Percentiles rank a stretch among this genome's conserved stretches.
Conservation (phyloP, 1,140 invertebrate species). For the Micrasema longulum region DNA sequence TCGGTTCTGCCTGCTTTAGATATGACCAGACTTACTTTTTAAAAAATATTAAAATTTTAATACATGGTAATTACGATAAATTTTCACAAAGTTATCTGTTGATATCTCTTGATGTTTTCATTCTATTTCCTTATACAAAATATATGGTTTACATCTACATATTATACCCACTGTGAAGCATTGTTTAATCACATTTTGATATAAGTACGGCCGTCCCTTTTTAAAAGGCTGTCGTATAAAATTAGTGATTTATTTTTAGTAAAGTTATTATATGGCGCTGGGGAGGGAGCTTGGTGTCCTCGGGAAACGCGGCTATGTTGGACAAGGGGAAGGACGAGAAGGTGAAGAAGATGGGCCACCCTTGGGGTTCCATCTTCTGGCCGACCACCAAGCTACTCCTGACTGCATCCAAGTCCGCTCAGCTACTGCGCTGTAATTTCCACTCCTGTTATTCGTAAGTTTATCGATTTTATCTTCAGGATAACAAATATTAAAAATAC, state of each 20-base stretch:
- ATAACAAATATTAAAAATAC: too few relatives aligned
- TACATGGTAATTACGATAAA: too few relatives aligned
- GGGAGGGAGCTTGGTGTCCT: slow-evolving; percentile 43
- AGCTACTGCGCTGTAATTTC: slow-evolving; percentile 42
- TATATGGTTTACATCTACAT: background rate
- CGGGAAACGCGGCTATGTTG: slow-evolving; percentile 4
- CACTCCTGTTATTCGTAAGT: slow-evolving; percentile 35
- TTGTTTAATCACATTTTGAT: background rate
- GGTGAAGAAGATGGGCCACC: slow-evolving; percentile 33
- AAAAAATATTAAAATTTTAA: too few relatives aligned
- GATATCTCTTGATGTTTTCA: too few relatives aligned
- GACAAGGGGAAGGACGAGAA: slow-evolving; percentile 31
- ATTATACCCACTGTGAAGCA: too few relatives aligned
- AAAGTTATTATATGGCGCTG: slow-evolving; percentile 49
- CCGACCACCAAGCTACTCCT: slow-evolving; percentile 29
- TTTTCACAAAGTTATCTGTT: too few relatives aligned
- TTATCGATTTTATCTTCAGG: too few relatives aligned
- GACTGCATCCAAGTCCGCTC: slow-evolving; percentile 38
- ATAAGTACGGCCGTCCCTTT: background rate
- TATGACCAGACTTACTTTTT: too few relatives aligned
- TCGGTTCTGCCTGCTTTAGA: too few relatives aligned
- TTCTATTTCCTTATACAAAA: too few relatives aligned
- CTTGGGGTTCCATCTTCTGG: slow-evolving; percentile 46
- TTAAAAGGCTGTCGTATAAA: background rate
- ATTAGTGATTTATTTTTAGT: slow-evolving; percentile 30